Evolutionary conservation across 2,888 invertebrate species (phyloP).

Genomic region (Cheilosia vulpina): DNA sequence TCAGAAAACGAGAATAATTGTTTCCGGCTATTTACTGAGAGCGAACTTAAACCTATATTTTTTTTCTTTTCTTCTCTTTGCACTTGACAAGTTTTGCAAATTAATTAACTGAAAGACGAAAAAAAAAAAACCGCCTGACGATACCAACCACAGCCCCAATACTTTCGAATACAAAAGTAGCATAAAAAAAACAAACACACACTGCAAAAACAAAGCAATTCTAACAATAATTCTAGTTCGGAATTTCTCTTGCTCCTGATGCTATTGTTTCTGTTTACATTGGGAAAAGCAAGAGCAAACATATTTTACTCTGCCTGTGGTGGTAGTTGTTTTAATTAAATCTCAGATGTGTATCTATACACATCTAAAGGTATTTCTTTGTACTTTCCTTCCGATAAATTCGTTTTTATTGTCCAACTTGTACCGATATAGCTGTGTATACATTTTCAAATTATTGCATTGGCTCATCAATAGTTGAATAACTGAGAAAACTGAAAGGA

Average conservation of each 20-base stretch:
- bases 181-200: too few relatives aligned
- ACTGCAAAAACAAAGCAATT: conserved; percentile 2
- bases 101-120: conserved; percentile 48
- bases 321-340: conserved; percentile 41
- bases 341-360: not conserved
- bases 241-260: conserved; percentile 23
- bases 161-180: conserved; percentile 8
- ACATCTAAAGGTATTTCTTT: not conserved
- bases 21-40: conserved; percentile 47
- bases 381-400: not conserved
- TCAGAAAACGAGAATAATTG: conserved; percentile 42
- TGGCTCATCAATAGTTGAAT: not conserved
- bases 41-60: conserved; percentile 13
- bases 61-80: conserved; percentile 36
- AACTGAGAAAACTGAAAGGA: too few relatives aligned
- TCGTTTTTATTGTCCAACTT: not conserved
- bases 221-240: conserved; percentile 18
- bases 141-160: conserved; percentile 23
- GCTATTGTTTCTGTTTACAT: conserved; percentile 36
- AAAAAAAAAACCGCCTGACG: conserved; percentile 21
- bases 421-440: not conserved
- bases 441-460: not conserved
- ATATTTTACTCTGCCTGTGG: not conserved
- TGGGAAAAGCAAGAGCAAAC: conserved; percentile 19
- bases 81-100: conserved; percentile 58